phyloP scores from a whole-genome alignment of 2,113 vertebrate genomes.

The Tychaedon coryphoeus region DNA sequence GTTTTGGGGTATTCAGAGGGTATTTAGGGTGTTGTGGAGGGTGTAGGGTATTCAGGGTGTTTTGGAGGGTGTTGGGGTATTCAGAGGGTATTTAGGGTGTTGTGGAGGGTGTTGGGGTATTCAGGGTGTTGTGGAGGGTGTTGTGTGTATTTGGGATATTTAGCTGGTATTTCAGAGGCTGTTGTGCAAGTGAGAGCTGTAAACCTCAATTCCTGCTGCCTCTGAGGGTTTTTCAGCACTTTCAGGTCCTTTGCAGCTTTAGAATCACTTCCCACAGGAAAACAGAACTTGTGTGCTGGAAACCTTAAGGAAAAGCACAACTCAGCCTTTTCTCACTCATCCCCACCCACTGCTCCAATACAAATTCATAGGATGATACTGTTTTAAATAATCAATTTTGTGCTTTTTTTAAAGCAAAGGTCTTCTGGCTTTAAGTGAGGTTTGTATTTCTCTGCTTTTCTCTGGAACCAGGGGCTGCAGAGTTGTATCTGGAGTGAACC shows the following conservation, averaged over 20 bases:
- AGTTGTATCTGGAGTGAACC: accelerated
- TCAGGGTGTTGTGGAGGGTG: neutral
- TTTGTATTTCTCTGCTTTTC: neutral
- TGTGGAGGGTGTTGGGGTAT: neutral
- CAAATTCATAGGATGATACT: accelerated
- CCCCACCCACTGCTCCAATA: accelerated
- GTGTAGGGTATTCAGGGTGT: neutral
- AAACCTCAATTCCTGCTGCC: neutral
- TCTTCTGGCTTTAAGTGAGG: neutral
- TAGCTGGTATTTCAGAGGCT: neutral
- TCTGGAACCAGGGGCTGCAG: no score
- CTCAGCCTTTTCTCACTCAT: neutral
- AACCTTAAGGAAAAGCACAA: neutral
- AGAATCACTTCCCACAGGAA: neutral
- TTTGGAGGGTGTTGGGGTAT: neutral
- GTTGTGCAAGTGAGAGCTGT: neutral
- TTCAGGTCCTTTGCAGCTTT: neutral
- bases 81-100: neutral
- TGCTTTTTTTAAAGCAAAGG: accelerated
- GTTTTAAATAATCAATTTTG: neutral
- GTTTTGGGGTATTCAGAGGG: neutral
- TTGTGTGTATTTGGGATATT: neutral
- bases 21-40: no score
- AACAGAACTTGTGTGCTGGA: neutral
- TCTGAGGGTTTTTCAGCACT: neutral